These are phyloP conservation scores for Andrena cerasifolii DNA, from an alignment of 1,140 invertebrate species.

Conservation along the genomic window DNA sequence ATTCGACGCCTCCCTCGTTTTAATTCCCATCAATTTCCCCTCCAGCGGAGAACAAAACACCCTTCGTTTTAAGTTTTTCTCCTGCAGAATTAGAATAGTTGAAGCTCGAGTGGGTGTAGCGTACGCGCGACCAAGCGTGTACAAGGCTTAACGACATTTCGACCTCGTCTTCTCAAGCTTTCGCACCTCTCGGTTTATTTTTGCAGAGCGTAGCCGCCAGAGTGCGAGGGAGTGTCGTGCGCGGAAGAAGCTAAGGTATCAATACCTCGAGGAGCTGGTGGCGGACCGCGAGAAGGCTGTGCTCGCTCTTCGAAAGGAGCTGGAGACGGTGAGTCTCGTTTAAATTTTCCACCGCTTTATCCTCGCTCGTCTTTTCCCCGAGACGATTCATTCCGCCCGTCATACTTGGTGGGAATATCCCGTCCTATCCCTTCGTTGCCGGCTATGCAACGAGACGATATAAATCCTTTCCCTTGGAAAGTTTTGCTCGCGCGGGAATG, in stretches of 20 bases:
- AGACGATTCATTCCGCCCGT: neutral
- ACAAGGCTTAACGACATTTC: too few species aligned
- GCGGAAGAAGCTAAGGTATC: conserved; percentile 97
- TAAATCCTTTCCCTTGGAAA: conserved; percentile 12
- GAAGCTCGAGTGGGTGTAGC: too few species aligned
- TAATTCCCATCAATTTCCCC: too few species aligned
- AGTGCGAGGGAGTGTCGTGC: conserved; percentile 98
- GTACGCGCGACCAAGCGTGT: too few species aligned
- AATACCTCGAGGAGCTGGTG: conserved; percentile 98
- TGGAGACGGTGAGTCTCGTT: conserved; percentile 90
- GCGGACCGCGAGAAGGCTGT: conserved; percentile 97
- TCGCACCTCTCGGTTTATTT: conserved; percentile 52
- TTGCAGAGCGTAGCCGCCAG: conserved; percentile 95
- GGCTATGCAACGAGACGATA: neutral
- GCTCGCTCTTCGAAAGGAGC: conserved; percentile 92
- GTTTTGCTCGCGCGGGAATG: conserved; percentile 1
- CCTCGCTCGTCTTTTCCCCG: neutral
- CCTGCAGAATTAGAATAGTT: too few species aligned
- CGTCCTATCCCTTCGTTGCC: neutral
- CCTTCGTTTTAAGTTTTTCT: too few species aligned
- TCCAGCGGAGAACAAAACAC: too few species aligned
- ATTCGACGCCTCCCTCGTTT: too few species aligned
- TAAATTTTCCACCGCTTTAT: neutral
- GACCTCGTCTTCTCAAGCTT: conserved; percentile 4
- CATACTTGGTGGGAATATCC: neutral